These are phyloP conservation scores for Ceratosolen solmsi DNA, from an alignment of 1,140 invertebrate species.

Conservation along the genomic window DNA sequence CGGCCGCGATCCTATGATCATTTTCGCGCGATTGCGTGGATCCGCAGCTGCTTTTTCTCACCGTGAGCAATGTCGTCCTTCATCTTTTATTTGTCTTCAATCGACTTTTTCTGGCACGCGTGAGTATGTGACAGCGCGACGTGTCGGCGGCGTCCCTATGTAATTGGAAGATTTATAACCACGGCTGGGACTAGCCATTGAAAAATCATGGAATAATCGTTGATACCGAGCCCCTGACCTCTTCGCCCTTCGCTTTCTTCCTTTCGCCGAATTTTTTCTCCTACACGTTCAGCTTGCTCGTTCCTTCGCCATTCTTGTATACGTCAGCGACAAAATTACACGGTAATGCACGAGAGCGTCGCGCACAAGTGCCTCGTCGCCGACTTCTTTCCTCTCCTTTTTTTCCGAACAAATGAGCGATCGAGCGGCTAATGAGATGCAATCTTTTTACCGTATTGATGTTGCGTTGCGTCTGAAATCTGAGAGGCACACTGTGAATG, in stretches of 20 bases:
- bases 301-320: not conserved
- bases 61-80: not conserved
- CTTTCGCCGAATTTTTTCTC: not conserved
- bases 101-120: slow-evolving; percentile 14
- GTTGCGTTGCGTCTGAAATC: not conserved
- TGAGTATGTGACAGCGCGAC: not conserved
- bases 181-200: not conserved
- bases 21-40: slow-evolving; percentile 20
- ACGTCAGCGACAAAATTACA: slow-evolving; percentile 31
- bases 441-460: slow-evolving; percentile 33
- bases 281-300: not conserved
- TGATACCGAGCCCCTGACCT: slow-evolving; percentile 36
- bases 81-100: no score
- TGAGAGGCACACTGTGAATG: not conserved
- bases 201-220: slow-evolving; percentile 34
- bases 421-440: slow-evolving; percentile 24
- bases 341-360: not conserved
- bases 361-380: not conserved
- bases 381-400: not conserved
- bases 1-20: slow-evolving; percentile 17
- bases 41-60: not conserved
- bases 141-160: not conserved
- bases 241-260: not conserved
- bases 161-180: slow-evolving; percentile 42
- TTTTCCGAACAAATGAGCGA: not conserved